phyloP scores from a whole-genome alignment of 2,113 vertebrate genomes.

The Fulica atra region DNA sequence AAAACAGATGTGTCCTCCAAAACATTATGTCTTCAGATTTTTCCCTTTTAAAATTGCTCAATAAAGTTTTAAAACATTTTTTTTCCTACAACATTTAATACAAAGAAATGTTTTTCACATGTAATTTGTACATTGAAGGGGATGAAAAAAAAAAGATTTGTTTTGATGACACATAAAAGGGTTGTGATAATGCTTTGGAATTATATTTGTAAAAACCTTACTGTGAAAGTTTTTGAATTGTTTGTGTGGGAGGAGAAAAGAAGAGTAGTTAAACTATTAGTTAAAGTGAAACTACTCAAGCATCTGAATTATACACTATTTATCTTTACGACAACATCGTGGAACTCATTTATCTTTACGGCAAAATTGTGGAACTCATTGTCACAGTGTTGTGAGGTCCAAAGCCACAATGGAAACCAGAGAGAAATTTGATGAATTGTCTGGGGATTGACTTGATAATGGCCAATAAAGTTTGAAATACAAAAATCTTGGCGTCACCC shows the following conservation, averaged over 20 bases:
- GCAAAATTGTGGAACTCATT: not conserved
- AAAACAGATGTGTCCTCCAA: constrained; percentile 49
- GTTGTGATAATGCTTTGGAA: constrained; percentile 12
- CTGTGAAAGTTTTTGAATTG: not conserved
- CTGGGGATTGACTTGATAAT: not conserved
- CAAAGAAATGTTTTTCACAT: constrained; percentile 9
- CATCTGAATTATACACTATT: not conserved
- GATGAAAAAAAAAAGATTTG: not conserved
- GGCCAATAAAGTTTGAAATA: not conserved
- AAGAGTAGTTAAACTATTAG: constrained; percentile 8
- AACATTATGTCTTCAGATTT: constrained; percentile 23
- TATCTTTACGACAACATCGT: not conserved
- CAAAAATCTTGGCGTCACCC: not conserved
- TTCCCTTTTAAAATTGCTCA: constrained; percentile 7
- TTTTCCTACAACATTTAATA: not conserved
- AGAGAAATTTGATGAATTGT: not conserved
- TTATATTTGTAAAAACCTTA: not conserved
- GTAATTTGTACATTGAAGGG: not conserved
- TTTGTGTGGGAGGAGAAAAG: not conserved
- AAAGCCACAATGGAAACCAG: not conserved
- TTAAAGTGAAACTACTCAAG: not conserved
- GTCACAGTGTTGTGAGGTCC: not conserved
- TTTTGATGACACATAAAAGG: constrained; percentile 21
- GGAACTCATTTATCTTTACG: not conserved
- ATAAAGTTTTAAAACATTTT: constrained; percentile 20